Base-by-base conservation (phyloP, 1,140 invertebrate genomes). In the Triops longicaudatus region DNA sequence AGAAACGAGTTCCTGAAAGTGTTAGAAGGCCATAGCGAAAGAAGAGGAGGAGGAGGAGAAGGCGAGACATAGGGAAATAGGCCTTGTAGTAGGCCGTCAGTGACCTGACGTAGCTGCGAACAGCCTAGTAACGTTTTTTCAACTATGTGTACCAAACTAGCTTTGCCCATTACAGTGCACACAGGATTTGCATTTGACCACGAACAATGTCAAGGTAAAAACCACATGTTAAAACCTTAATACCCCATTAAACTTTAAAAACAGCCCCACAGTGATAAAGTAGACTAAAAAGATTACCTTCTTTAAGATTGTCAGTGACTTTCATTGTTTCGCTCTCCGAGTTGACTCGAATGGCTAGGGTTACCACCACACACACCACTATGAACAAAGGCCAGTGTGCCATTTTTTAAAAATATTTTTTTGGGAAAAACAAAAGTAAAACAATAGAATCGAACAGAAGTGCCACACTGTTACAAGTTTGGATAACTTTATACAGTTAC, bases 121-220 rank as follows among this genome's bases (percentile, higher is more conserved):
- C 17, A 22, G 31, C 31, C 31, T 37, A 37, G 31, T 37, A 37
- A 37, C 31, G 31, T 37, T 37, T 37, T 37, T 63, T 63, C 50
- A 63, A 63, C 50, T 7, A 63, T 63, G 50, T 63, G 50, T 63
- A 63, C 50, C 50, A 63, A 63, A 63, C 50, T 63, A 63, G 50
- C 50, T 63, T 63, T 63, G 50, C 50, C 50, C 22, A 63, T 63
- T 63, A 63, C 50, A 63, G 50, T 63, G 50, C 50, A 63, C 50
- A 63, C 50, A 63, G 50, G 50, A 63, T 63, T 63, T 63, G 7
- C 50, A 63, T 63, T 63, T 22, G 50, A 63, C 22, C 50, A 63
- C 10, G 50, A 63, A 22, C 50, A 22, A 63, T 63, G 50, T 63
- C 50, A 63, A 63, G 50, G 50, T 63, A 63, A 63, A 63, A 63